A percentile compares a stretch with the other conserved stretches of the same genome.
phyloP scores from a whole-genome alignment of 2,113 vertebrate genomes.

The Probosciger aterrimus region DNA sequence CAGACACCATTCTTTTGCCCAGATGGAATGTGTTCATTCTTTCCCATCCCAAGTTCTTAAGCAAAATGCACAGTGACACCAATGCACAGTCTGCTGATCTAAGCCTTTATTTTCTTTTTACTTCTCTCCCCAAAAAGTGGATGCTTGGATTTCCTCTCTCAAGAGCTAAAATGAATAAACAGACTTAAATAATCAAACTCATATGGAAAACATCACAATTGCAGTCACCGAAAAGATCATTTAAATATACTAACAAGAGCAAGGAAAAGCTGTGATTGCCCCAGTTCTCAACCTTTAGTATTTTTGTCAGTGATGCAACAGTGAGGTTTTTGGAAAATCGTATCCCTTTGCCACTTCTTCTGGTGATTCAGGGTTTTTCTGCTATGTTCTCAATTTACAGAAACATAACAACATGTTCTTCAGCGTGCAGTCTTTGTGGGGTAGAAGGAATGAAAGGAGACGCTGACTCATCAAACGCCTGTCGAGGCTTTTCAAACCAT shows the following conservation, averaged over 20 bases:
- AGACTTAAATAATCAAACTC: not conserved
- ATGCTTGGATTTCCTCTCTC: not conserved
- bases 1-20: not conserved
- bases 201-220: not conserved
- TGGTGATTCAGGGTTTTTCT: not conserved
- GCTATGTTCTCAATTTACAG: constrained; percentile 8
- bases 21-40: constrained; percentile 29
- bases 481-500: constrained; percentile 22
- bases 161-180: not conserved
- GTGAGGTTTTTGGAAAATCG: not conserved
- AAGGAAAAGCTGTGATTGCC: not conserved
- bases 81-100: constrained; percentile 2
- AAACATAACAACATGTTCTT: constrained; percentile 36
- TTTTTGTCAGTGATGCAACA: not conserved
- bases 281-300: not conserved
- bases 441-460: constrained; percentile 27
- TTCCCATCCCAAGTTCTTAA: constrained; percentile 20
- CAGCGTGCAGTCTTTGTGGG: constrained; percentile 6
- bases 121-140: not conserved
- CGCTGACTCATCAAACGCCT: constrained; percentile 32
- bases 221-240: not conserved
- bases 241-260: not conserved
- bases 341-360: not conserved
- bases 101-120: not conserved
- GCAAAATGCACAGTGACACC: not conserved